Evolutionary conservation across 2,113 vertebrate species (phyloP), one percentile per base, ranked within the genome.

Genomic region (Hystrix cristata): DNA sequence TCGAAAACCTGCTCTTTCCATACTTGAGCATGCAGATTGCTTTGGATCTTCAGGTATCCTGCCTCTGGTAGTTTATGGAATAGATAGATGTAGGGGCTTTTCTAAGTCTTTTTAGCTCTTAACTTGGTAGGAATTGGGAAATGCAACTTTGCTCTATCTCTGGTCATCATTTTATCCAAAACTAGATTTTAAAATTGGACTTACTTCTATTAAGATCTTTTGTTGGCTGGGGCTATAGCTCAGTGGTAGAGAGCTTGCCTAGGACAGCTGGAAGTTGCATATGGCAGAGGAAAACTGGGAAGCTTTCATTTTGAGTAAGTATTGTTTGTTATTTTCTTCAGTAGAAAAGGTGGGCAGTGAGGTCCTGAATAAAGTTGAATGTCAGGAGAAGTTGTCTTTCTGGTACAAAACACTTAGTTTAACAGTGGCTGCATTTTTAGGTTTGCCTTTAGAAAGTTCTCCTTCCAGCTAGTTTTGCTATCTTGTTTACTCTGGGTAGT

Each of bases 371-470:
- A 87, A 94, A 86, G 31, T 55, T 90, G 80, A 95, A 7, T 82
- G 53, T 83, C 21, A 90, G 55, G 51, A 94, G 48, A 85, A 67
- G 19, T 81, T 95, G 48, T 72, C 48, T 95, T 93, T 91, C 14
- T 97, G 72, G n/a, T 91, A 34, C 64, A 97, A 92, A 94, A 55
- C 46, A 78, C 19, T 71, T 60, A 59, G 38, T 16, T 85, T 93
- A 90, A 65, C 31, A 46, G 65, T 87, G 18, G 29, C 31, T 48
- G 10, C 69, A 27, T 69, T 90, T 91, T 94, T 62, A 46, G 53
- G 25, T 25, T 96, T 86, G 94, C 93, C 84, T 92, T 97, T 21
- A 76, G 55, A 60, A 95, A 87, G 5, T 90, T 96, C 2, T 57
- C 0, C 4, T 86, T 95, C 43, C 59, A 94, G 38, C 55, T 82